Percentiles rank a stretch among this genome's conserved stretches.
These are phyloP conservation scores for Pholis gunnellus DNA, from an alignment of 2,113 vertebrate species.

Conservation along the genomic window DNA sequence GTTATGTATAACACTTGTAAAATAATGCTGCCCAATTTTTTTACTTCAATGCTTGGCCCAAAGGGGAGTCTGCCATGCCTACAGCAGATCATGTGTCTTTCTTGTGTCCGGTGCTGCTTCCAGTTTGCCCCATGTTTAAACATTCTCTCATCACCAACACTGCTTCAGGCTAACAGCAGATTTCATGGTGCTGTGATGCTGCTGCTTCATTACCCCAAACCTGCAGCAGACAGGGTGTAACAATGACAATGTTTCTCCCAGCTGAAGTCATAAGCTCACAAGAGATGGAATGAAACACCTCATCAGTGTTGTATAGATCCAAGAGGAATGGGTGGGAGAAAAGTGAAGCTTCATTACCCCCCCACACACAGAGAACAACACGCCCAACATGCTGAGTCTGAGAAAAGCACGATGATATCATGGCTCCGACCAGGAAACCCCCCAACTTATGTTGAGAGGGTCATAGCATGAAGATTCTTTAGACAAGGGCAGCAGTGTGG, in stretches of 20 bases:
- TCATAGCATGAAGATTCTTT: conserved; percentile 36
- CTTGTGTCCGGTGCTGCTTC: not conserved
- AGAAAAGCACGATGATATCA: conserved; percentile 57
- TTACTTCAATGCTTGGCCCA: not conserved
- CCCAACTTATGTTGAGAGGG: conserved; percentile 39
- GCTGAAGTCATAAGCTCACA: conserved; percentile 41
- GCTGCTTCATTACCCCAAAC: conserved; percentile 22
- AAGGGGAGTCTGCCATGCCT: not conserved
- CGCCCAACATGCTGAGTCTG: conserved; percentile 43
- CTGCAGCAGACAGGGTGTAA: conserved; percentile 45
- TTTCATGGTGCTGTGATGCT: conserved; percentile 1
- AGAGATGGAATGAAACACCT: conserved; percentile 64
- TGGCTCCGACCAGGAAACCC: conserved; percentile 59
- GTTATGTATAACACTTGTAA: not conserved
- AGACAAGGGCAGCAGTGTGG: conserved; percentile 53
- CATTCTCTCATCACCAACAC: not conserved
- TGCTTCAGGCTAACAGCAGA: conserved; percentile 6
- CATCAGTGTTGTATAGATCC: conserved; percentile 45
- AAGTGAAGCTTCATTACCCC: conserved; percentile 33
- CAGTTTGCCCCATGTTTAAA: not conserved
- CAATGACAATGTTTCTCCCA: conserved; percentile 4
- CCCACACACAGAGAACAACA: conserved; percentile 45
- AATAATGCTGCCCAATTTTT: conserved; percentile 6
- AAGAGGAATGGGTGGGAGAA: conserved; percentile 38
- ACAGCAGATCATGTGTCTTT: conserved; percentile 29